Base-by-base conservation (phyloP, 2,888 invertebrate genomes). In the Rhagophthalmus giganteus region DNA sequence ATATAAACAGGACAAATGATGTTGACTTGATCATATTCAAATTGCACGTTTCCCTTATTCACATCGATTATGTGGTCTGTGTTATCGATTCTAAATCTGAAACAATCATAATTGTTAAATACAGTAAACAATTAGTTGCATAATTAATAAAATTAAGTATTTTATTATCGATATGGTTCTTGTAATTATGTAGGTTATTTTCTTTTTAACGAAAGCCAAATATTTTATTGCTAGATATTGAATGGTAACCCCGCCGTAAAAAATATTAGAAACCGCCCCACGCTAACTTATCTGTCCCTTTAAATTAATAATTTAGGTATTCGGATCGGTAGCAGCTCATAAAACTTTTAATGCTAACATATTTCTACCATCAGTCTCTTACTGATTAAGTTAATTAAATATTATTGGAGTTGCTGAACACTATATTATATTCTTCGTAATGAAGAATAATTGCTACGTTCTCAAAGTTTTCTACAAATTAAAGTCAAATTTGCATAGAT, bases 61-160 rank as follows among this genome's bases (percentile, higher is more conserved):
- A 94, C 87, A 76, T 94, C 93, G 73, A 94, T 93, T 77, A 94
- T 93, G 76, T 94, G 93, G 77, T 94, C 93, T 25, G 93, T 93
- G 77, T 94, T 94, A 81, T 94, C 93, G 83, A 93, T 93, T 77
- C 93, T 87, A 79, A 94, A 94, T 84, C 83, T 81, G 81, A 61
- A 78, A 77, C 66, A 70, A 64, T 71, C 52, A 58, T n/a, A n/a
- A n/a, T n/a, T n/a, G n/a, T n/a, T n/a, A n/a, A n/a, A n/a, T n/a
- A n/a, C n/a, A n/a, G n/a, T n/a, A n/a, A n/a, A 20, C 20, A 5
- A 7, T 20, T 20, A 20, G 3, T 20, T 20, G 7, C 7, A 20
- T 20, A 20, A 20, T 20, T n/a, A n/a, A 20, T 20, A 20, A 20
- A 20, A 20, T 5, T 20, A 20, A 20, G 3, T 20, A 7, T 5